phyloP scores from a whole-genome alignment of 2,113 vertebrate species.

The Sardina pilchardus region DNA sequence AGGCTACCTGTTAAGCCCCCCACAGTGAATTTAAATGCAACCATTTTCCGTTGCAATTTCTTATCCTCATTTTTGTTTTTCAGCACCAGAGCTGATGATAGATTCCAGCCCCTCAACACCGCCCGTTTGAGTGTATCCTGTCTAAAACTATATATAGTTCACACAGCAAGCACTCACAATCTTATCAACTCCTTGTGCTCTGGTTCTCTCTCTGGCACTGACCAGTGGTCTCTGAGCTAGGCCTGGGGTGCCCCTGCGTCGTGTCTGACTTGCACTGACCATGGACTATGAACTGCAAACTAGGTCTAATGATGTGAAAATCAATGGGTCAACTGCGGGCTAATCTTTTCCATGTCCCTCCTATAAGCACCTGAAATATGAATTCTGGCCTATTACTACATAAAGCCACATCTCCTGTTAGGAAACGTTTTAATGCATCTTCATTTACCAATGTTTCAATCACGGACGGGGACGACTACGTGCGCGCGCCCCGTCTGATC shows the following conservation, averaged over 20 bases:
- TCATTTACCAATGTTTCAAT: background rate
- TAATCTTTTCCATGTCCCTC: background rate
- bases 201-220: background rate
- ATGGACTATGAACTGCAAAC: conserved; percentile 52
- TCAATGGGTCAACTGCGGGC: background rate
- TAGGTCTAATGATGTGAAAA: conserved; percentile 43
- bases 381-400: background rate
- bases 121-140: background rate
- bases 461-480: conserved; percentile 34
- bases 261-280: background rate
- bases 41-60: background rate
- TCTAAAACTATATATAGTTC: background rate
- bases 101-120: background rate
- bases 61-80: background rate
- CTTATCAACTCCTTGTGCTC: background rate
- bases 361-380: background rate
- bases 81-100: background rate
- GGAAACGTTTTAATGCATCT: background rate
- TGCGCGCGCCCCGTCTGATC: conserved; percentile 58
- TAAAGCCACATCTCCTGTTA: background rate
- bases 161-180: background rate
- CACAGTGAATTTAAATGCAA: background rate
- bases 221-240: background rate
- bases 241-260: background rate
- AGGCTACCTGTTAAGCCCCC: background rate